phyloP scores from a whole-genome alignment of 1,140 invertebrate species.

The Caerostris darwini region DNA sequence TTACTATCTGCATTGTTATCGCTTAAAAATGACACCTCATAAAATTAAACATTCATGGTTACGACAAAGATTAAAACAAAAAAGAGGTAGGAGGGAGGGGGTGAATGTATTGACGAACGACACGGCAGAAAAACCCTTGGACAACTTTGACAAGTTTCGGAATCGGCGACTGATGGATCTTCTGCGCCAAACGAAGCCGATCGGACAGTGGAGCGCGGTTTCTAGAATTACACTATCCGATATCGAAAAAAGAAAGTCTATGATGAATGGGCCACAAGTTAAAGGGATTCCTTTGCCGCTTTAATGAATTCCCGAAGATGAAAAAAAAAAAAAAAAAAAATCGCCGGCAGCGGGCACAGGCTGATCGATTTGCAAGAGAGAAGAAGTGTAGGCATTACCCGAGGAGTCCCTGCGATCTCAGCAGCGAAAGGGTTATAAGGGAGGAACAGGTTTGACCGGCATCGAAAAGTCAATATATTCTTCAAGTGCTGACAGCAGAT shows the following conservation, averaged over 20 bases:
- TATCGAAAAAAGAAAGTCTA: slow-evolving; percentile 2
- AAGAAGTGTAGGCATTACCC: slow-evolving; percentile 45
- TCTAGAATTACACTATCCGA: slow-evolving; percentile 35
- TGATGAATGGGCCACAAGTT: slow-evolving; percentile 27
- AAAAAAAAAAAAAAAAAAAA: neutral
- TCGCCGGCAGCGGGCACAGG: neutral
- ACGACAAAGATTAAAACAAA: too few relatives aligned
- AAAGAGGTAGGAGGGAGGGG: too few relatives aligned
- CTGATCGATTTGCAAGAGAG: slow-evolving; percentile 53
- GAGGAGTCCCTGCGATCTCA: neutral
- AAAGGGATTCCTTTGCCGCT: slow-evolving; percentile 35
- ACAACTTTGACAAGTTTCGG: slow-evolving; percentile 40
- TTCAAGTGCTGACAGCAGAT: slow-evolving; percentile 52
- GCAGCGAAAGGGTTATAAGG: slow-evolving; percentile 25
- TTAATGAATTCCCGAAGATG: slow-evolving; percentile 1
- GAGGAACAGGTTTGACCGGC: slow-evolving; percentile 30
- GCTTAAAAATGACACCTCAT: too few relatives aligned
- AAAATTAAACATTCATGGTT: too few relatives aligned
- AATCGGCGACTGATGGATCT: slow-evolving; percentile 39
- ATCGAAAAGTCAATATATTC: slow-evolving; percentile 65
- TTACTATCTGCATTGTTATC: too few relatives aligned
- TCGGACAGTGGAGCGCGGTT: neutral
- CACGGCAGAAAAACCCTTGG: neutral
- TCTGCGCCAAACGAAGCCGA: neutral
- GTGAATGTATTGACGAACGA: neutral